Percentiles rank a stretch among this genome's conserved stretches.
Evolutionary conservation across 2,113 vertebrate genomes (phyloP).

Genomic region (Lagopus leucura): DNA sequence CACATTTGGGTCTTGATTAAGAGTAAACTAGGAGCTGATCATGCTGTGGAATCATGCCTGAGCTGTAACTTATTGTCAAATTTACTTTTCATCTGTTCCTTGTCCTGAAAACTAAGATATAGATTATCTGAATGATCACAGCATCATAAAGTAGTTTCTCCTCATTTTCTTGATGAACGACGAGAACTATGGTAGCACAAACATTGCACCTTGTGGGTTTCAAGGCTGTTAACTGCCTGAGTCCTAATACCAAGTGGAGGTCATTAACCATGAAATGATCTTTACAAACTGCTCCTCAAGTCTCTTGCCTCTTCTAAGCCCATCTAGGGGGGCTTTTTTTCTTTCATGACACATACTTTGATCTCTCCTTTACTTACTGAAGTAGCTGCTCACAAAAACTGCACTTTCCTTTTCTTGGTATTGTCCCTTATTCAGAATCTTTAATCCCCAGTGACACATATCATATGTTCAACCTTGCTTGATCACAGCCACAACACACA

Average conservation of each 20-base stretch:
- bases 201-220: background rate
- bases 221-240: background rate
- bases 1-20: background rate
- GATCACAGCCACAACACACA: background rate
- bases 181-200: background rate
- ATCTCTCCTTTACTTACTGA: background rate
- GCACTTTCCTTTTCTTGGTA: background rate
- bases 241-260: background rate
- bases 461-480: background rate
- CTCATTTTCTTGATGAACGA: background rate
- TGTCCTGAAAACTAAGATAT: background rate
- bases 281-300: background rate
- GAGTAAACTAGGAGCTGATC: background rate
- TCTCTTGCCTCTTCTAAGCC: background rate
- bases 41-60: background rate
- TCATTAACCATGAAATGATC: background rate
- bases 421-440: background rate
- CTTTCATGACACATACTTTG: background rate
- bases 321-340: background rate
- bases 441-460: background rate
- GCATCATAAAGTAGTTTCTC: background rate
- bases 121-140: background rate
- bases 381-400: background rate
- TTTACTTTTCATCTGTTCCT: background rate
- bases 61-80: background rate